Conservation (phyloP, 2,113 vertebrate genomes). For the Aramus guarauna region DNA sequence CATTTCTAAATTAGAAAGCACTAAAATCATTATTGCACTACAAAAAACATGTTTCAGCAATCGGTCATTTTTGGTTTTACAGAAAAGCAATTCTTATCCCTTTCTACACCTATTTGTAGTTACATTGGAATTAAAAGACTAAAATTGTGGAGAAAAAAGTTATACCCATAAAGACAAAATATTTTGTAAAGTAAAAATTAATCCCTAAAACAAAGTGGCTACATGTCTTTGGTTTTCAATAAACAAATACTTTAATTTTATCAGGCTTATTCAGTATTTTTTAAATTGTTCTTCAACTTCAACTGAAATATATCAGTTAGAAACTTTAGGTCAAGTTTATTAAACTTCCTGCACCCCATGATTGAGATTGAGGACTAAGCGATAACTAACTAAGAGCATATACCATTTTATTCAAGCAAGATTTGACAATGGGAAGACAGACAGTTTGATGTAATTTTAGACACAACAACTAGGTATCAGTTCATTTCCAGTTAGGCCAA, state of each 20-base stretch:
- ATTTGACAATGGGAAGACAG: background rate
- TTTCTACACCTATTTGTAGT: background rate
- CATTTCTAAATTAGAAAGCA: background rate
- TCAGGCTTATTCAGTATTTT: background rate
- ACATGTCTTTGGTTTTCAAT: background rate
- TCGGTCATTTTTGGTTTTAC: background rate
- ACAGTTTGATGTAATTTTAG: background rate
- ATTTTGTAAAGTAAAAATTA: background rate
- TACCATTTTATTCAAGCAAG: background rate
- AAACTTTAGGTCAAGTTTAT: background rate
- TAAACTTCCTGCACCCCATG: background rate
- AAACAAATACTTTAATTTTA: background rate
- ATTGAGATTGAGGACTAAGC: background rate
- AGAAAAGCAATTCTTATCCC: background rate
- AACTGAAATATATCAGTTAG: background rate
- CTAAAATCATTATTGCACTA: background rate
- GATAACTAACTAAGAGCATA: background rate
- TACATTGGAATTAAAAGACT: background rate
- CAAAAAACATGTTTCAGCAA: background rate
- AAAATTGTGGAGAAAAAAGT: background rate
- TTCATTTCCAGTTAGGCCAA: background rate
- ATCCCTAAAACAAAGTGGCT: background rate
- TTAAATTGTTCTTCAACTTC: background rate
- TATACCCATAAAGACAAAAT: background rate
- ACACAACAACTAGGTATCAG: background rate